Base-by-base conservation (phyloP, 2,797 vertebrate species). In the Poeciliopsis paucimaculata region DNA sequence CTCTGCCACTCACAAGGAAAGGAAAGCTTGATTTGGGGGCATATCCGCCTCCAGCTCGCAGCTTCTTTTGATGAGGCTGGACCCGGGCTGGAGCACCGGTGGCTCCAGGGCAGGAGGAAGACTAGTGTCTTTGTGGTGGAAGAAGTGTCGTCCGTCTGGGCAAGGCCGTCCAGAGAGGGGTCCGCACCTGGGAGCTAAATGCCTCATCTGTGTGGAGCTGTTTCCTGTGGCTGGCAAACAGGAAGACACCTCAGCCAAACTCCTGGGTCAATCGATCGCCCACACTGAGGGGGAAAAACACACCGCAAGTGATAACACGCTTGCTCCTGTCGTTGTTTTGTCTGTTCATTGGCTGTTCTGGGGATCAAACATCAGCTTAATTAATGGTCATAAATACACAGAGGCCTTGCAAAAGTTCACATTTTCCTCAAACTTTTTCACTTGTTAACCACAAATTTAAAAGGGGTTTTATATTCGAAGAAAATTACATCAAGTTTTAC, bases 161-260 rank as follows among this genome's bases (percentile, higher is more conserved):
- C 90, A 90, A 94, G 93, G 93, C 91, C 87, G 86, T 92, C 91
- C 86, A 87, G 82, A 91, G 88, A 88, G 84, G 93, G 91, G 83
- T 88, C 93, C 95, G 95, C 95, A 96, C 96, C 96, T 96, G 95
- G 94, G 87, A 85, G 78, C 94, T 95, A 93, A 96, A 96, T 94
- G 94, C 93, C 87, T 90, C 92, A 80, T 93, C 95, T 96, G 95
- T 95, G 90, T 93, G 73, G 72, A 86, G 87, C 79, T 91, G 74
- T 94, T 96, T 95, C 95, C 94, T 95, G 94, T 70, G 73, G 83
- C 82, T 83, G 85, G 89, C 85, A 87, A 86, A 89, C 91, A 95
- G 94, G 93, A 95, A 95, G 94, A 93, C 87, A 91, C 87, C 86
- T 89, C 87, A 45, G 91, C 93, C 94, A 94, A 94, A 90, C 90